Conservation (phyloP, 2,113 vertebrate species). For the Marmota flaviventris region DNA sequence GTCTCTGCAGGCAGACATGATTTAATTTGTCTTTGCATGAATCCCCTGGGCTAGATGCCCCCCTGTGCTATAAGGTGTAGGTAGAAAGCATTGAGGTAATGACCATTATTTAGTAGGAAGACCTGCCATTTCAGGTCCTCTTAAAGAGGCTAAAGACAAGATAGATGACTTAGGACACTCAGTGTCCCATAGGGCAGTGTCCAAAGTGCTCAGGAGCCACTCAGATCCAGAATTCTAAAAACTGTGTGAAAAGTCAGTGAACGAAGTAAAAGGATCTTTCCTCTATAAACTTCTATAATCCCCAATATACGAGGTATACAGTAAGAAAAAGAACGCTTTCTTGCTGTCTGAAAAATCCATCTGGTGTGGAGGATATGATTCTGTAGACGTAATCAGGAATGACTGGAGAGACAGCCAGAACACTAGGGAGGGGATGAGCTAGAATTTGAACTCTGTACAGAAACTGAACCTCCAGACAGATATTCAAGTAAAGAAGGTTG, state of each 20-base stretch:
- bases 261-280: neutral
- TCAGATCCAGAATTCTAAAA: neutral
- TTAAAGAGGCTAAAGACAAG: neutral
- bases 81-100: neutral
- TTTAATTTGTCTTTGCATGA: neutral
- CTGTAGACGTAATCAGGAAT: neutral
- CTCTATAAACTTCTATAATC: neutral
- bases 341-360: neutral
- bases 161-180: neutral
- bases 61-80: accelerated
- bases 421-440: neutral
- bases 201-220: neutral
- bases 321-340: neutral
- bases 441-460: neutral
- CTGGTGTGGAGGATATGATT: neutral
- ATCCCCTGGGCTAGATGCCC: neutral
- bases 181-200: neutral
- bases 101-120: neutral
- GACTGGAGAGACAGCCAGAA: neutral
- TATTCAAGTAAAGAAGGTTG: neutral
- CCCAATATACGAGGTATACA: neutral
- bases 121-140: neutral
- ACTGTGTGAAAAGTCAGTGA: neutral
- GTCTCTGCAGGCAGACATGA: neutral
- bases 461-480: neutral